These are phyloP conservation scores for Andrena dorsata DNA, from an alignment of 2,888 invertebrate species.

Conservation along the genomic window DNA sequence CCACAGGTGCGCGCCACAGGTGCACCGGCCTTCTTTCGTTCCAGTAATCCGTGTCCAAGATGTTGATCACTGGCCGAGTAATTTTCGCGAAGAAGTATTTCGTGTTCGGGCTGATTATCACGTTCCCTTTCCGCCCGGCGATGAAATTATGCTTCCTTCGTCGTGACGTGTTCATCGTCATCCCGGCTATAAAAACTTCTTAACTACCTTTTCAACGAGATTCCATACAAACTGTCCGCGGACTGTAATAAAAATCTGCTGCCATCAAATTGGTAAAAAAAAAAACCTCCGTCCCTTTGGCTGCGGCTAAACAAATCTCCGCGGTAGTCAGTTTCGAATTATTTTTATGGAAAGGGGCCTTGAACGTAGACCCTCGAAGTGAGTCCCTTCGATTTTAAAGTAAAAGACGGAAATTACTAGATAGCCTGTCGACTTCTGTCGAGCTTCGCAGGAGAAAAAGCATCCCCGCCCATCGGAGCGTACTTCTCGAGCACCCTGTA, in stretches of 20 bases:
- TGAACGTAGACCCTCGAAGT: not conserved
- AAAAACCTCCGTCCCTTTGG: not conserved
- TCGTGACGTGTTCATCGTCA: constrained; percentile 34
- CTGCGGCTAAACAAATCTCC: not conserved
- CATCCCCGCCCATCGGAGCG: too few species aligned
- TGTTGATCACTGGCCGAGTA: constrained; percentile 52
- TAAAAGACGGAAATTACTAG: too few species aligned
- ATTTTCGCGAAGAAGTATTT: constrained; percentile 44
- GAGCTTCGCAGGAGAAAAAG: too few species aligned
- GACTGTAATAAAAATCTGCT: not conserved
- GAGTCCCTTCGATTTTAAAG: not conserved
- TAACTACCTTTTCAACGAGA: not conserved
- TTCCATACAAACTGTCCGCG: not conserved
- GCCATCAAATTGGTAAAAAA: not conserved
- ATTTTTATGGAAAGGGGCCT: not conserved
- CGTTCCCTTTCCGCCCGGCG: constrained; percentile 45
- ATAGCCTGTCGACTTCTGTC: too few species aligned
- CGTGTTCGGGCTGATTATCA: constrained; percentile 53
- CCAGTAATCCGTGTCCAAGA: constrained; percentile 56
- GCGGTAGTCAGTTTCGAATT: not conserved
- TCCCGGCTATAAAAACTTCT: constrained; percentile 11
- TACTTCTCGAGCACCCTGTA: constrained; percentile 75
- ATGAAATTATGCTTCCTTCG: constrained; percentile 38
- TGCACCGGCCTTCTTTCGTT: constrained; percentile 47
- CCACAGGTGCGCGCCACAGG: constrained; percentile 64